These are phyloP conservation scores for Nannospalax galili DNA, from an alignment of 2,113 vertebrate species.

Conservation along the genomic window DNA sequence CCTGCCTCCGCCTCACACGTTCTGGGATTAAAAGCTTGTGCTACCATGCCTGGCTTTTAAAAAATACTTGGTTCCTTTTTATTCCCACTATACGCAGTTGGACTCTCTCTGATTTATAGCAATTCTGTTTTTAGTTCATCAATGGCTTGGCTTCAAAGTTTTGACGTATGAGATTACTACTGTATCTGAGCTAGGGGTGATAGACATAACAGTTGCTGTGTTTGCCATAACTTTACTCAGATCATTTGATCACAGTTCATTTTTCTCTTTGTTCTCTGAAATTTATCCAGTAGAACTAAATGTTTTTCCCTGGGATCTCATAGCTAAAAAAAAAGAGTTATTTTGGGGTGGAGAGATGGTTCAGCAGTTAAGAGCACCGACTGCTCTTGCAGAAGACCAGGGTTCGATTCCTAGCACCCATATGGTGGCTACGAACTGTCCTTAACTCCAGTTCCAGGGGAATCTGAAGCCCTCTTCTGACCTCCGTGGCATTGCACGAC, in stretches of 20 bases:
- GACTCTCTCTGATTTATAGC: background rate
- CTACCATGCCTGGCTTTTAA: background rate
- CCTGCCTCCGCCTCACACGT: too few species aligned
- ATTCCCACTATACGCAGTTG: background rate
- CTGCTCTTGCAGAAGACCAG: too few species aligned
- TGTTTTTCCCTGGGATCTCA: background rate
- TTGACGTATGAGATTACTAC: background rate
- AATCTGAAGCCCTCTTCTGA: too few species aligned
- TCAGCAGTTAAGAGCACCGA: too few species aligned
- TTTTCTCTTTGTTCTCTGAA: background rate
- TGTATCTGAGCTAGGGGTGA: background rate
- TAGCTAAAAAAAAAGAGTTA: background rate
- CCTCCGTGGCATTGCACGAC: too few species aligned
- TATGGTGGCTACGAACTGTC: too few species aligned
- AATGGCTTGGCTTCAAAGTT: background rate
- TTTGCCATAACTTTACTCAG: background rate
- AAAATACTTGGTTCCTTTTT: background rate
- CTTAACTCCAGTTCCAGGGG: too few species aligned
- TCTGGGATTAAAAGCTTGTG: too few species aligned
- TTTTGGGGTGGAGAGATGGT: too few species aligned
- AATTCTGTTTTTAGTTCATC: background rate
- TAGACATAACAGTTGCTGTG: background rate
- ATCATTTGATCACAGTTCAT: background rate
- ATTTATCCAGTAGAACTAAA: background rate
- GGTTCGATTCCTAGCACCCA: too few species aligned